Evolutionary conservation across 2,797 vertebrate genomes (phyloP).

Genomic region (Lacerta viridis): DNA sequence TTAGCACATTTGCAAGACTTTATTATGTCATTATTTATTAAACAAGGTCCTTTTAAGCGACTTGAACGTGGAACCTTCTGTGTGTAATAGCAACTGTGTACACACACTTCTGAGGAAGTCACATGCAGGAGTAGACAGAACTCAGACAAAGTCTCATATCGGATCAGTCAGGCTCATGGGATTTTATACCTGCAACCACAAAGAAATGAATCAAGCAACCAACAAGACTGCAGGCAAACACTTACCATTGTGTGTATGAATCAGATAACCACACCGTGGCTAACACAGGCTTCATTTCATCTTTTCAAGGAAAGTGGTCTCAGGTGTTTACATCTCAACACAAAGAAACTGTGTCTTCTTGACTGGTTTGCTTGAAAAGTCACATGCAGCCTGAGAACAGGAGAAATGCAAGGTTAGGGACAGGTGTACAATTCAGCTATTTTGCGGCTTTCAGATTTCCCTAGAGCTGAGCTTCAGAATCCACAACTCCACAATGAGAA

Average conservation of each 20-base stretch:
- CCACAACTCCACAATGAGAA: slow-evolving; percentile 63
- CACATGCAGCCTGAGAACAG: slow-evolving; percentile 19
- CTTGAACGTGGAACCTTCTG: neutral
- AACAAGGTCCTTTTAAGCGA: neutral
- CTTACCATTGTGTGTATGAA: slow-evolving; percentile 12
- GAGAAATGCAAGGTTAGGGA: neutral
- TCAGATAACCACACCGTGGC: neutral
- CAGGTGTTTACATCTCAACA: neutral
- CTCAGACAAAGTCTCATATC: neutral
- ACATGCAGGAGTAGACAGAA: neutral
- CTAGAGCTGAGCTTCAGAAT: slow-evolving; percentile 72
- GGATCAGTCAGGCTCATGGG: neutral
- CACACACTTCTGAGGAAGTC: neutral
- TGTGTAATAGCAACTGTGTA: no score
- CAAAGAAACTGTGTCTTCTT: neutral
- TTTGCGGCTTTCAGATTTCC: neutral
- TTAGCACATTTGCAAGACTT: neutral
- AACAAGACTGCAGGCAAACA: rapidly evolving
- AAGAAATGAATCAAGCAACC: neutral
- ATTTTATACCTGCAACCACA: neutral
- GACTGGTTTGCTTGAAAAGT: neutral
- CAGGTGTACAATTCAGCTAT: rapidly evolving
- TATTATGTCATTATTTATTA: neutral
- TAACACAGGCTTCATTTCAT: neutral
- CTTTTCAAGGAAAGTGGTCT: neutral